Evolutionary conservation across 2,113 vertebrate genomes (phyloP).

Genomic region (Rhizomys pruinosus): DNA sequence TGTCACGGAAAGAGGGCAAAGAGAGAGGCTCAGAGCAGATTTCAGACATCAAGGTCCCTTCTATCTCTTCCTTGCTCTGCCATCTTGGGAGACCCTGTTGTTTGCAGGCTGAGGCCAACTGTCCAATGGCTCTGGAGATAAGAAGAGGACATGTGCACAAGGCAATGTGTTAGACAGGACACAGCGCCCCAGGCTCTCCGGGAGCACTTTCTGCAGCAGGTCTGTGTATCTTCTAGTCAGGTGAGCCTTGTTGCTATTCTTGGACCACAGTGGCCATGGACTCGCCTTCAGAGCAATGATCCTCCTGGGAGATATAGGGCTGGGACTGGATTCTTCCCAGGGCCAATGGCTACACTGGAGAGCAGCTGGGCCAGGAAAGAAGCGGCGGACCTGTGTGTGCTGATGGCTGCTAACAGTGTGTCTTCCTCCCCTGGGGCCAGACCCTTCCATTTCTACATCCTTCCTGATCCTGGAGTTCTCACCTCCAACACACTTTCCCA

Average conservation of each 20-base stretch:
- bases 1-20: not conserved
- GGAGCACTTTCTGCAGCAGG: not conserved
- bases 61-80: not conserved
- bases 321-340: not conserved
- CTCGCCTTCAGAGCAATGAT: not conserved
- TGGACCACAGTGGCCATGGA: not conserved
- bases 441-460: not conserved
- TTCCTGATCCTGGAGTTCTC: not conserved
- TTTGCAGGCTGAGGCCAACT: not conserved
- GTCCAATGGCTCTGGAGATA: not conserved
- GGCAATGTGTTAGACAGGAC: not conserved
- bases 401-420: not conserved
- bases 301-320: not conserved
- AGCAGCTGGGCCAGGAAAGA: not conserved
- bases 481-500: not conserved
- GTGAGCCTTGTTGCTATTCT: not conserved
- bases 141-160: not conserved
- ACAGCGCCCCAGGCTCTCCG: not conserved
- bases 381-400: not conserved
- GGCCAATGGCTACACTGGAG: not conserved
- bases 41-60: not conserved
- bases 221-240: not conserved
- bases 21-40: not conserved
- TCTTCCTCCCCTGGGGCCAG: not conserved
- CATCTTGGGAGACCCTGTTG: not conserved